Evolutionary conservation across 2,888 invertebrate genomes (phyloP), one percentile per base, ranked within the genome.

Genomic region (Sinohyriopsis cumingii): DNA sequence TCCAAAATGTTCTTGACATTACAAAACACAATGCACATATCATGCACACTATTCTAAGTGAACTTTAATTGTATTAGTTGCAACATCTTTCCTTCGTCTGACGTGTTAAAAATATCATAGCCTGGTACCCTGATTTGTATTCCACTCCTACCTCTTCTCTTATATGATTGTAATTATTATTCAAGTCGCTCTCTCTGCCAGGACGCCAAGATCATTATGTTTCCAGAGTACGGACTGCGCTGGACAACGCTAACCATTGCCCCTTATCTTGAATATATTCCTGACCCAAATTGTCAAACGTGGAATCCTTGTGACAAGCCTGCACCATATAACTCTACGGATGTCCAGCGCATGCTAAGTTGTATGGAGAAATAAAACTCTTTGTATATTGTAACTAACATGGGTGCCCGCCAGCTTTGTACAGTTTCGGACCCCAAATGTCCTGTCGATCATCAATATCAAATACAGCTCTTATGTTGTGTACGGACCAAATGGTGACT

Each of bases 161-260:
- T 45, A 45, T 45, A 45, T 45, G 12, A 15, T 3, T 45, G 3
- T 15, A 15, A 45, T 45, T 15, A 45, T 45, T 12, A 45, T 45
- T 12, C 15, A 45, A 45, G 15, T 45, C 45, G 15, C 9, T 45
- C 45, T 45, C 45, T 45, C 45, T 45, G 15, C 45, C 90, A 94
- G 94, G 89, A 91, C 73, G 93, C 93, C 0, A 94, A 95, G 81
- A 94, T 96, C 22, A 91, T 96, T n/a, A 93, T 95, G 0, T 95
- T 95, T 83, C 95, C 95, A 0, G 95, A 95, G 88, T 86, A 90
- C 55, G 83, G 78, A 3, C 56, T 68, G 0, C 63, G 63, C 1
- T 76, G 73, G 72, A 75, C 60, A 18, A 57, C 76, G 19, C 59
- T 68, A 45, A 72, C 72, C 3, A 67, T 78, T 20, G 59, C 59